These are phyloP conservation scores for Phyllopteryx taeniolatus DNA, from an alignment of 2,113 vertebrate genomes.

Conservation along the genomic window DNA sequence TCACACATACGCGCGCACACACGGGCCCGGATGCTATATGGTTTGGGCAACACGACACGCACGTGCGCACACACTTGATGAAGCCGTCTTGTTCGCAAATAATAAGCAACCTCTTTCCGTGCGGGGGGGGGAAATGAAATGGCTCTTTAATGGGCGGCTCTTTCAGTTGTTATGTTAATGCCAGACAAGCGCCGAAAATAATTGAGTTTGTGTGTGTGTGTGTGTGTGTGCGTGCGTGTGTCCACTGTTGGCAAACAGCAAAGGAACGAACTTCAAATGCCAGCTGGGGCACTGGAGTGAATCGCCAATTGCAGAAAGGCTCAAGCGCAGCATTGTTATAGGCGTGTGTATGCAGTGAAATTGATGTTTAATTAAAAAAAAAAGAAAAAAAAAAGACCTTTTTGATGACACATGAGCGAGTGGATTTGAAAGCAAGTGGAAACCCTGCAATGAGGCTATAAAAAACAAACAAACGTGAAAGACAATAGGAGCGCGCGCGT, in stretches of 20 bases:
- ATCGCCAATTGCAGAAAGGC: slow-evolving; percentile 54
- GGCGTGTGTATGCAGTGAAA: slow-evolving; percentile 6
- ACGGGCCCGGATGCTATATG: neutral
- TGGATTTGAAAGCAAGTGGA: neutral
- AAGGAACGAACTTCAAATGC: slow-evolving; percentile 63
- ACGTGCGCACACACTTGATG: slow-evolving; percentile 13
- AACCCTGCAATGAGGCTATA: neutral
- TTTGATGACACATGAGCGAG: neutral
- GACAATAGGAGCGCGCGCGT: slow-evolving; percentile 27
- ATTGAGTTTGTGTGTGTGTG: slow-evolving; percentile 22
- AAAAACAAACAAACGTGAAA: neutral
- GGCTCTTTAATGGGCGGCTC: slow-evolving; percentile 60
- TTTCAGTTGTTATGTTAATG: slow-evolving; percentile 49
- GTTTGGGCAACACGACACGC: slow-evolving; percentile 1
- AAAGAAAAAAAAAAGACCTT: neutral
- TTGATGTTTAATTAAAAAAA: neutral
- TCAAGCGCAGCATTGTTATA: slow-evolving; percentile 10
- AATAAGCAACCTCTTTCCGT: slow-evolving; percentile 41
- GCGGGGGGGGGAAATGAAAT: slow-evolving; percentile 50
- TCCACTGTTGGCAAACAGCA: slow-evolving; percentile 54
- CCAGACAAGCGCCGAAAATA: slow-evolving; percentile 47
- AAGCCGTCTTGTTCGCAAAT: slow-evolving; percentile 48
- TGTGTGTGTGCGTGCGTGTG: slow-evolving; percentile 13
- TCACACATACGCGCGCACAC: slow-evolving; percentile 27
- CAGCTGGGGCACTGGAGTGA: slow-evolving; percentile 66